A percentile compares a stretch with the other conserved stretches of the same genome.
phyloP scores from a whole-genome alignment of 2,797 vertebrate genomes.

The Crossoptilon crossoptilon region DNA sequence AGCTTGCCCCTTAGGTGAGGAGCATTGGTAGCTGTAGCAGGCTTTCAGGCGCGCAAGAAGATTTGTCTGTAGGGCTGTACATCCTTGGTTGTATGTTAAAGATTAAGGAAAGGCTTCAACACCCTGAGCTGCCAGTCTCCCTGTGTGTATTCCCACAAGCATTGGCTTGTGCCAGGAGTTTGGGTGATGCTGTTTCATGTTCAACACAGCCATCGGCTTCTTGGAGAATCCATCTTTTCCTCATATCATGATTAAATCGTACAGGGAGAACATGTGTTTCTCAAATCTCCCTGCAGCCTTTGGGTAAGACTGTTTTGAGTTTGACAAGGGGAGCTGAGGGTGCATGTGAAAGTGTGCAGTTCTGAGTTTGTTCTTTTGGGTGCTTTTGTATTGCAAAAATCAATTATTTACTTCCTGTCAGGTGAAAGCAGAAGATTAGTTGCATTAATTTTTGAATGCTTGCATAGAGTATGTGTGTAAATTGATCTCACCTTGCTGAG shows the following conservation, averaged over 20 bases:
- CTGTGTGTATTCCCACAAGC: background rate
- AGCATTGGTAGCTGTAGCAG: background rate
- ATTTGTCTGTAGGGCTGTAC: background rate
- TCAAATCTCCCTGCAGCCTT: constrained; percentile 26
- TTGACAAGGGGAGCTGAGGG: background rate
- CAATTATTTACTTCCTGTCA: constrained; percentile 43
- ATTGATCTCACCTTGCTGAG: background rate
- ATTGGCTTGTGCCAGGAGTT: accelerated
- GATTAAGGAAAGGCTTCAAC: background rate
- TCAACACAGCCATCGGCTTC: background rate
- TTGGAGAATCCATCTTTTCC: constrained; percentile 10
- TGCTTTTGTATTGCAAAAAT: constrained; percentile 16
- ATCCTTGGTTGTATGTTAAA: accelerated
- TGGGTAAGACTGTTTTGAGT: constrained; percentile 19
- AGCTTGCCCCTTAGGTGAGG: background rate
- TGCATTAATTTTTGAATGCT: constrained; percentile 47
- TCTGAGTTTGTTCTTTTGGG: constrained; percentile 30
- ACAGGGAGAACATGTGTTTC: constrained; percentile 11
- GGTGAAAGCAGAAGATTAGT: constrained; percentile 32
- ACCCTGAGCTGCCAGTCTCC: background rate
- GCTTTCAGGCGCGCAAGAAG: background rate
- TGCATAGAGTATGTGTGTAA: background rate
- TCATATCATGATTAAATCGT: background rate
- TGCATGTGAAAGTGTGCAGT: background rate
- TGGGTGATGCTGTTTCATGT: background rate